Evolutionary conservation across 2,797 vertebrate genomes (phyloP), one percentile per base, ranked within the genome.

Genomic region (Pangasius macronema): DNA sequence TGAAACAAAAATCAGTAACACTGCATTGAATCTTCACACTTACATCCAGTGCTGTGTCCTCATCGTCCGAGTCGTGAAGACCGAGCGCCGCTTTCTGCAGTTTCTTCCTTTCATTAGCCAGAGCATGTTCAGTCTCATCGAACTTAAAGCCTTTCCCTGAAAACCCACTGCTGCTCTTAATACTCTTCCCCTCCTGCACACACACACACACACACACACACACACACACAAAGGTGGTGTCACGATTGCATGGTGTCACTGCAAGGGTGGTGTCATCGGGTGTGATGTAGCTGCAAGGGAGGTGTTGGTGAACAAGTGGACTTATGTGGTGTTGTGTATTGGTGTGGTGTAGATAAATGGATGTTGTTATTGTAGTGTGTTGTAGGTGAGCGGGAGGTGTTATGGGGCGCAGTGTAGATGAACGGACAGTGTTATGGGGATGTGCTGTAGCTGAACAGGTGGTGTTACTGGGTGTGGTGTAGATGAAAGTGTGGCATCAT

Each of bases 101-200:
- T 91, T 99, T 99, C 94, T 99, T 99, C 14, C 99, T 96, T 93
- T 99, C 99, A 0, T 99, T 99, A 86, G 98, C 99, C 94, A 99
- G 93, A 4, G 97, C 97, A 24, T 99, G 98, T 87, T 99, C 99
- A 0, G 98, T 99, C 95, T 99, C 98, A 89, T 99, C 99, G 73
- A 99, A 99, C 93, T 99, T 99, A 91, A 99, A 99, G 83, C 99
- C 99, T 95, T 99, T 99, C 70, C 99, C 99, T 61, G 99, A 99
- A 93, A 99, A 99, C 3, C 98, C 98, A 24, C 99, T 99, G 94
- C 97, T 98, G 95, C 98, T 99, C 91, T 98, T 99, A 89, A 99
- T 99, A 91, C 91, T 92, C 90, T 99, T 99, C 2, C 99, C 99
- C 87, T 99, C 99, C 98, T 99, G 93, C 27, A 36, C n/a, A 49